phyloP scores from a whole-genome alignment of 2,113 vertebrate species.

The Lampris megalopsis region DNA sequence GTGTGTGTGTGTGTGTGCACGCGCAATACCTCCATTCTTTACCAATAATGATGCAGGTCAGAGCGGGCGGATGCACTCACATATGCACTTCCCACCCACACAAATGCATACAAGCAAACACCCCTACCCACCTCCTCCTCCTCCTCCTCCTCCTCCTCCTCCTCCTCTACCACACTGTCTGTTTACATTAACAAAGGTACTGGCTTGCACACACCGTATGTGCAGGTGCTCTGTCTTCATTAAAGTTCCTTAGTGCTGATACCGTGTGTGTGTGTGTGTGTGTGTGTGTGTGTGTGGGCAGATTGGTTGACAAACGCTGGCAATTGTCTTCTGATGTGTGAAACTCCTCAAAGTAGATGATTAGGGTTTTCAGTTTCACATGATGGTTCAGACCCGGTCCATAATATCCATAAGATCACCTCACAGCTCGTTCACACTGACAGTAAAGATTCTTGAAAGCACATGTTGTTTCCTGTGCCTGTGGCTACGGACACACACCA shows the following conservation, averaged over 20 bases:
- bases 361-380: too few relatives aligned
- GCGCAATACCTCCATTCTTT: neutral
- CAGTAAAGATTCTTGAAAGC: too few relatives aligned
- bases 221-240: conserved; percentile 17
- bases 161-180: conserved; percentile 17
- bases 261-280: conserved; percentile 8
- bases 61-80: conserved; percentile 12
- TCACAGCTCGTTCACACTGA: too few relatives aligned
- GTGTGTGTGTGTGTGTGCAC: neutral
- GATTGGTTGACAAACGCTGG: neutral
- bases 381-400: too few relatives aligned
- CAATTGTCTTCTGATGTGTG: conserved; percentile 17
- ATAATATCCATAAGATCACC: too few relatives aligned
- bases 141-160: too few relatives aligned
- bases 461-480: too few relatives aligned
- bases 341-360: conserved; percentile 8
- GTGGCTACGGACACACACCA: too few relatives aligned
- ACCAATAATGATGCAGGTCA: conserved; percentile 27
- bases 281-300: conserved; percentile 4
- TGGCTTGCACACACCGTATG: neutral
- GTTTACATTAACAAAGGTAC: conserved; percentile 27
- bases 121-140: conserved; percentile 18
- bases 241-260: conserved; percentile 25
- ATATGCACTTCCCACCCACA: conserved; percentile 14
- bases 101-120: neutral